Evolutionary conservation across 2,113 vertebrate genomes (phyloP).

Genomic region (Sterna hirundo): DNA sequence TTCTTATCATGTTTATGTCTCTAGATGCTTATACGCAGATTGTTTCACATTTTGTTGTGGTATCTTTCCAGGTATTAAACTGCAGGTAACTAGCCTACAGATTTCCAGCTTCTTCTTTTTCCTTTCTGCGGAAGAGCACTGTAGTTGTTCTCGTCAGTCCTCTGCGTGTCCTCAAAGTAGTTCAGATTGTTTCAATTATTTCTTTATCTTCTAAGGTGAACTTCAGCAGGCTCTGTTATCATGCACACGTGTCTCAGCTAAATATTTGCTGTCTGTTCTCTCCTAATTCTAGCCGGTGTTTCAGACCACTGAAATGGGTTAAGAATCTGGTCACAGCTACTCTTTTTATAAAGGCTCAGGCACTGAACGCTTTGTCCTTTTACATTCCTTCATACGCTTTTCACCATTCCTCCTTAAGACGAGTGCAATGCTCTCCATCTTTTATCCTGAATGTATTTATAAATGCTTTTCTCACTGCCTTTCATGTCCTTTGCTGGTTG

Average conservation of each 20-base stretch:
- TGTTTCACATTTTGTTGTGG: background rate
- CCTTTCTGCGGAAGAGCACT: background rate
- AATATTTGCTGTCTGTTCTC: background rate
- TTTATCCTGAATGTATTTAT: background rate
- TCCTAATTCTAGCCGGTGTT: background rate
- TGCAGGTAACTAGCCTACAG: background rate
- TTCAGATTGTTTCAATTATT: background rate
- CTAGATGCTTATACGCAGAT: background rate
- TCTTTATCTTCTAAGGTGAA: background rate
- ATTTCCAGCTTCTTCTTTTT: background rate
- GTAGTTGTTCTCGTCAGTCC: background rate
- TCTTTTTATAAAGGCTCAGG: background rate
- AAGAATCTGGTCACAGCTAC: background rate
- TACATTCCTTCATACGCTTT: background rate
- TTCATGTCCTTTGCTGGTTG: conserved; percentile 1
- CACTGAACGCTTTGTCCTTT: background rate
- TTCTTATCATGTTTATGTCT: background rate
- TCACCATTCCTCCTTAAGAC: background rate
- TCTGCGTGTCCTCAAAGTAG: background rate
- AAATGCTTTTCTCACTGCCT: background rate
- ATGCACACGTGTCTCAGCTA: background rate
- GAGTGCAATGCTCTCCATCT: background rate
- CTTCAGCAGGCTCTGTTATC: background rate
- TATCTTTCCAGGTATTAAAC: background rate
- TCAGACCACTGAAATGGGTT: background rate